These are phyloP conservation scores for Nasua narica DNA, from an alignment of 2,797 vertebrate genomes.

Conservation along the genomic window DNA sequence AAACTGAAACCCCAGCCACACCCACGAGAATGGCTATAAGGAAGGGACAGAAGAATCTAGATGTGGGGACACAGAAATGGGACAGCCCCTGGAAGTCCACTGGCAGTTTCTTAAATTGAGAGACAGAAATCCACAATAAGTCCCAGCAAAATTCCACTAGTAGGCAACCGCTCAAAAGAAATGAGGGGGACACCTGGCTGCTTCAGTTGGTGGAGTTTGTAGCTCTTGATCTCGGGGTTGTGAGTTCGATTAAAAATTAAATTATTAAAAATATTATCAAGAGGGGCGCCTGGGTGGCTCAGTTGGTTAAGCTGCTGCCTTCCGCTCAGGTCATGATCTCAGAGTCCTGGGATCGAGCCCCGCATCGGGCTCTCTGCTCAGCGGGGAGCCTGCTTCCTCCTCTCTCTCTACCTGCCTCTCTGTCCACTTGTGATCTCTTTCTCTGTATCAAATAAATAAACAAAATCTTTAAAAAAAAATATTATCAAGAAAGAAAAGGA, in stretches of 20 bases:
- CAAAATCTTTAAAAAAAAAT: too few species aligned
- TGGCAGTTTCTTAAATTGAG: neutral
- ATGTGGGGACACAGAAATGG: neutral
- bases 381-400: too few species aligned
- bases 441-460: too few species aligned
- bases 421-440: too few species aligned
- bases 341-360: too few species aligned
- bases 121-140: neutral
- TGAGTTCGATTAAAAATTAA: neutral
- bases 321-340: too few species aligned
- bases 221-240: neutral
- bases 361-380: too few species aligned
- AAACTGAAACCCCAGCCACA: neutral
- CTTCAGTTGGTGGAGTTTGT: fast-evolving
- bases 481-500: too few species aligned
- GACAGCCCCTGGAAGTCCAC: neutral
- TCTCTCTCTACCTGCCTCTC: too few species aligned
- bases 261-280: neutral
- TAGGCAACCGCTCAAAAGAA: neutral
- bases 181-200: neutral
- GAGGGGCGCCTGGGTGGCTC: too few species aligned
- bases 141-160: neutral
- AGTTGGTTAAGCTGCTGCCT: too few species aligned
- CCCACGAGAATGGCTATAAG: neutral
- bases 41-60: neutral